Percentiles rank a stretch among this genome's conserved stretches.
phyloP scores from a whole-genome alignment of 2,888 invertebrate genomes.

The Sesia apiformis region DNA sequence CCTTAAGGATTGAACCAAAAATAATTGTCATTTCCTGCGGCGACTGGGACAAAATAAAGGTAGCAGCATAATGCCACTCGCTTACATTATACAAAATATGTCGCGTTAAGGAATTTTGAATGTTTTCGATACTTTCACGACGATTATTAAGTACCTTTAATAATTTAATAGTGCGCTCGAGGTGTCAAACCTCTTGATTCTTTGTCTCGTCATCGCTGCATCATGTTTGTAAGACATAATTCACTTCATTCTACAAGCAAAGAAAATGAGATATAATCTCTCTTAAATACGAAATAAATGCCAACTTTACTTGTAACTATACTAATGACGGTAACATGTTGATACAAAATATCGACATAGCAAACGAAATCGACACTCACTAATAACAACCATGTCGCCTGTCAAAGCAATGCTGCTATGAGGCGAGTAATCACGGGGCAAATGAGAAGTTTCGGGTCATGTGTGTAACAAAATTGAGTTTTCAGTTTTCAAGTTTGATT shows the following conservation, averaged over 20 bases:
- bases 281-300: neutral
- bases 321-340: constrained; percentile 11
- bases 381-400: constrained; percentile 51
- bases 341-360: constrained; percentile 28
- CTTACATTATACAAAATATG: constrained; percentile 15
- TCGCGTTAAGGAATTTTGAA: constrained; percentile 27
- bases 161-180: constrained; percentile 32
- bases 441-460: constrained; percentile 67
- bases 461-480: neutral
- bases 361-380: constrained; percentile 35
- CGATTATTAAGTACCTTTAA: constrained; percentile 26
- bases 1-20: constrained; percentile 59
- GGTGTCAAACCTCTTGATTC: constrained; percentile 13
- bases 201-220: neutral
- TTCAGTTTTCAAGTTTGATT: neutral
- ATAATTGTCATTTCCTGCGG: constrained; percentile 76
- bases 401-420: constrained; percentile 35
- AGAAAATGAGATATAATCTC: neutral
- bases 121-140: constrained; percentile 32
- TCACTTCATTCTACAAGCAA: neutral
- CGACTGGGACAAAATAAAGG: constrained; percentile 32
- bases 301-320: neutral
- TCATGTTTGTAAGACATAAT: neutral
- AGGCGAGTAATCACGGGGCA: constrained; percentile 57
- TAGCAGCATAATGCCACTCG: constrained; percentile 26